Base-by-base conservation (phyloP, 2,797 vertebrate genomes). In the Catharus ustulatus region DNA sequence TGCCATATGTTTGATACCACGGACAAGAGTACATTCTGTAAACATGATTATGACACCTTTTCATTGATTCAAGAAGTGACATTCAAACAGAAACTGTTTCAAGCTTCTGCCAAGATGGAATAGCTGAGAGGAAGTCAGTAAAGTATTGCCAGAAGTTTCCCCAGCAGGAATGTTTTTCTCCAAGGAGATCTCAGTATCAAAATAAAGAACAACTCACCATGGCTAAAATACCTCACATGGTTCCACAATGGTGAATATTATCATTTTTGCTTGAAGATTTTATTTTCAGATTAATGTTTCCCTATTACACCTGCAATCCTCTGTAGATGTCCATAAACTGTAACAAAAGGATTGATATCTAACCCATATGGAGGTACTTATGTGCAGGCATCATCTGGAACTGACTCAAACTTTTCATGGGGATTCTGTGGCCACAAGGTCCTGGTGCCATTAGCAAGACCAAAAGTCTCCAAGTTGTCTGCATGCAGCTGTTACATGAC, bases 1-100 rank as follows among this genome's bases (percentile, higher is more conserved):
- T 10, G 1, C 34, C 84, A 82, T 73, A 49, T 82, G 83, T 32
- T 88, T 87, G 51, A 88, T 87, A 86, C 38, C 26, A 73, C 0
- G 0, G 59, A 84, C 55, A 89, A 81, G 43, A 89, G 32, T 66
- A 93, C 83, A 67, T 90, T 84, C 80, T 89, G 71, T 87, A 95
- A 96, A 93, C 91, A 94, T 66, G 63, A 55, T 88, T 88, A 59
- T 79, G 77, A 43, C 84, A 84, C 81, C 71, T 91, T 90, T 76
- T 79, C 74, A 63, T 32, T 89, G 55, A 87, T 64, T 91, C 63
- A 90, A 66, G 77, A 40, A 93, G 63, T 73, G 71, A 8, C 55
- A 82, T 91, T 91, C 63, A 87, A 61, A 67, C 24, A 89, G 59
- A 93, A 96, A 92, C 24, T 52, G 24, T 76, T 90, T 90, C 57